Conservation (phyloP, 2,797 vertebrate genomes). For the Fistularia tabacaria region DNA sequence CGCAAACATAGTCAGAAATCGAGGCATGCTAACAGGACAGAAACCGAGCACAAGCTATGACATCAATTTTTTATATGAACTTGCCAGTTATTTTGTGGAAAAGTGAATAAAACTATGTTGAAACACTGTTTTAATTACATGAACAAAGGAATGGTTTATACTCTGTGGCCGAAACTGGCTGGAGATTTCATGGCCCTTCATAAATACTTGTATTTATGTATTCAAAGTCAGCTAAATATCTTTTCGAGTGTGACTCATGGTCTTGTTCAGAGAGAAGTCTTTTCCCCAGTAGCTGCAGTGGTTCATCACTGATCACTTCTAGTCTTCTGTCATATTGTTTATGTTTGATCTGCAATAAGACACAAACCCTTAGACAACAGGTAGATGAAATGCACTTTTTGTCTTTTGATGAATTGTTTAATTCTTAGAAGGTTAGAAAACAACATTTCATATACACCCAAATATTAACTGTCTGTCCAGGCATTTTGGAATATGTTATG, state of each 20-base stretch:
- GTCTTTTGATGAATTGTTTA: too few species aligned
- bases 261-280: constrained; percentile 38
- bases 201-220: constrained; percentile 61
- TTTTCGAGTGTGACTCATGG: constrained; percentile 51
- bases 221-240: constrained; percentile 54
- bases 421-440: too few species aligned
- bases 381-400: not conserved
- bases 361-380: constrained; percentile 7
- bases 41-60: constrained; percentile 53
- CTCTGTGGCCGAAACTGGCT: constrained; percentile 40
- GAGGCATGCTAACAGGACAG: constrained; percentile 42
- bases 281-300: constrained; percentile 28
- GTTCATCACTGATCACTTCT: constrained; percentile 44
- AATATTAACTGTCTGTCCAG: too few species aligned
- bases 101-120: constrained; percentile 31
- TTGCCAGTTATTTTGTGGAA: constrained; percentile 28
- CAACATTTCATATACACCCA: too few species aligned
- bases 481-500: too few species aligned
- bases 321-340: constrained; percentile 32
- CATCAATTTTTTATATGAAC: constrained; percentile 16
- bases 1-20: constrained; percentile 13
- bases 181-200: constrained; percentile 52
- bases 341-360: constrained; percentile 42
- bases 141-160: constrained; percentile 42
- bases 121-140: constrained; percentile 52